Evolutionary conservation across 2,113 vertebrate species (phyloP).

Genomic region (Brachyhypopomus gauderio): DNA sequence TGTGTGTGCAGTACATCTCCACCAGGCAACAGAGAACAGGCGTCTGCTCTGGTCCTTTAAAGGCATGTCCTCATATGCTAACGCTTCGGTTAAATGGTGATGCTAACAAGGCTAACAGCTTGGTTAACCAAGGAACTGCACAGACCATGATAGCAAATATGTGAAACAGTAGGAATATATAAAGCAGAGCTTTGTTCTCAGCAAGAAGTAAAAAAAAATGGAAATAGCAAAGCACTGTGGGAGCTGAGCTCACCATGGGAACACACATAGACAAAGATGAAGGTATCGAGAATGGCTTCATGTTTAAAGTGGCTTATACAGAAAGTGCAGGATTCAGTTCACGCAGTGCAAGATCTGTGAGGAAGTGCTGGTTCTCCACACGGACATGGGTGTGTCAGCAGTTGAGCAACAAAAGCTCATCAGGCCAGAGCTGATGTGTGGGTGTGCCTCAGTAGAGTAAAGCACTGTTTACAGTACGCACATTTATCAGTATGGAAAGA

Average conservation of each 20-base stretch:
- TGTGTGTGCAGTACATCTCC: not conserved
- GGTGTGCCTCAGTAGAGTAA: not conserved
- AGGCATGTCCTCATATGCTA: not conserved
- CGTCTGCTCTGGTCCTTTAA: not conserved
- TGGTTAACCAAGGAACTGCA: not conserved
- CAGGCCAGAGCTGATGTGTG: not conserved
- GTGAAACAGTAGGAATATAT: not conserved
- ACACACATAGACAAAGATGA: not conserved
- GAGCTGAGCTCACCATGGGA: not conserved
- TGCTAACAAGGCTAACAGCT: not conserved
- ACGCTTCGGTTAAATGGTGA: not conserved
- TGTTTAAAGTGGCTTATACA: not conserved
- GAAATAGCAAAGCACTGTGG: not conserved
- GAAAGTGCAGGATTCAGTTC: not conserved
- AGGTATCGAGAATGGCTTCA: not conserved
- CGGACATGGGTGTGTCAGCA: too few species aligned
- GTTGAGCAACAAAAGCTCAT: not conserved
- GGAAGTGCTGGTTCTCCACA: not conserved
- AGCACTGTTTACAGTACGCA: not conserved
- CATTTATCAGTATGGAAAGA: not conserved
- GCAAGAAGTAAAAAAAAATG: not conserved
- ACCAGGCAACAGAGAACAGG: not conserved
- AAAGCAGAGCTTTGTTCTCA: too few species aligned
- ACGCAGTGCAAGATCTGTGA: not conserved
- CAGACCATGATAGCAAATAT: not conserved